These are phyloP conservation scores for Drosophila pachea DNA, from an alignment of 1,140 invertebrate genomes.

Conservation along the genomic window DNA sequence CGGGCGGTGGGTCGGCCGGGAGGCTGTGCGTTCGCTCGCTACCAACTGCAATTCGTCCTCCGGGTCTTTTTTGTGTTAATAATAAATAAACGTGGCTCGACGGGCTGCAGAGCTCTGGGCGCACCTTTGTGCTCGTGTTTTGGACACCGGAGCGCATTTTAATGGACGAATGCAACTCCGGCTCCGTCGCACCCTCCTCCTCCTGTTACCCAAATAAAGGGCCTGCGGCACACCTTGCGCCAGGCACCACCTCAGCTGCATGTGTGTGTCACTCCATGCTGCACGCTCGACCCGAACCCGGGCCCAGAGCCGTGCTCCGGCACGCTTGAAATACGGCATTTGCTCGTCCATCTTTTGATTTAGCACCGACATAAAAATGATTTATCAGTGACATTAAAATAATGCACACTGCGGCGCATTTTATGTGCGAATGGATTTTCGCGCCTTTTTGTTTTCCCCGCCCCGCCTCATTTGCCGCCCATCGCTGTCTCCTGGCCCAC, in stretches of 20 bases:
- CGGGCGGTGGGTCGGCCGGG: constrained; percentile 11
- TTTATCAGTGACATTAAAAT: constrained; percentile 79
- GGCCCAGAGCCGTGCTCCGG: background rate
- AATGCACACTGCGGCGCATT: constrained; percentile 79
- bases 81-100: constrained; percentile 70
- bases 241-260: constrained; percentile 21
- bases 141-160: constrained; percentile 75
- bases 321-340: constrained; percentile 72
- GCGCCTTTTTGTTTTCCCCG: constrained; percentile 70
- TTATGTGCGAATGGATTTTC: constrained; percentile 79
- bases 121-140: constrained; percentile 59
- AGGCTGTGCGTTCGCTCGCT: constrained; percentile 29
- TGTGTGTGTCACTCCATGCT: constrained; percentile 22
- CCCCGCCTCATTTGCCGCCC: constrained; percentile 4
- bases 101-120: background rate
- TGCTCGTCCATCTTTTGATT: constrained; percentile 79
- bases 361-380: constrained; percentile 79
- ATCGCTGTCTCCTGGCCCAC: background rate
- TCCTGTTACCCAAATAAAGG: background rate
- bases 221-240: constrained; percentile 10
- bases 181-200: constrained; percentile 5
- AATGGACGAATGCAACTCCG: constrained; percentile 70
- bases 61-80: constrained; percentile 75
- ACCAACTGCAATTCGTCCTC: constrained; percentile 70
- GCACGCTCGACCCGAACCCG: background rate